phyloP scores from a whole-genome alignment of 2,888 invertebrate species.

The Callosobruchus maculatus region DNA sequence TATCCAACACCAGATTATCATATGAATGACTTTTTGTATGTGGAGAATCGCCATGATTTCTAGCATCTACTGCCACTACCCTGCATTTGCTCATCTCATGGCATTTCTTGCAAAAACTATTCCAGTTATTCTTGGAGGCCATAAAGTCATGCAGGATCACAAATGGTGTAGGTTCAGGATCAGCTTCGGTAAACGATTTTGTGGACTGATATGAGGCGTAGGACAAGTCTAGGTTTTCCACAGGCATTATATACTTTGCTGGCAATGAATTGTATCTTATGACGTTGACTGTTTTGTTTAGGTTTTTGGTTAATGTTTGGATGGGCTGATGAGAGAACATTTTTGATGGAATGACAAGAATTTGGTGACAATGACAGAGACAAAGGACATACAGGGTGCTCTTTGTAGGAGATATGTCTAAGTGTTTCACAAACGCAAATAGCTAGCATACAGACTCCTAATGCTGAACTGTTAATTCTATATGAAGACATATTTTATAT shows the following conservation, averaged over 20 bases:
- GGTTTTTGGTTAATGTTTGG: conserved; percentile 12
- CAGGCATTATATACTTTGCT: conserved; percentile 3
- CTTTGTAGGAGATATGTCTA: background rate
- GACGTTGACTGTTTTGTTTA: conserved; percentile 4
- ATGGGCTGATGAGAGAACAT: conserved; percentile 17
- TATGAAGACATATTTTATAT: no score
- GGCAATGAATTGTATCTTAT: conserved; percentile 8
- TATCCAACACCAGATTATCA: conserved; percentile 70
- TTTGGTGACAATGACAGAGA: conserved; percentile 7
- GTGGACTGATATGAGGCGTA: conserved; percentile 65
- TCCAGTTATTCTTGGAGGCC: conserved; percentile 86
- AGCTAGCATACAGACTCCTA: no score
- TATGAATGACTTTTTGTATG: conserved; percentile 73
- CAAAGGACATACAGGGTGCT: background rate
- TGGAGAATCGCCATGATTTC: conserved; percentile 94
- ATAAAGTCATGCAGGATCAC: conserved; percentile 85
- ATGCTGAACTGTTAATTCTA: no score
- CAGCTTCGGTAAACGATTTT: conserved; percentile 33
- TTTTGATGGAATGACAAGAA: conserved; percentile 19
- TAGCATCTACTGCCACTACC: conserved; percentile 79
- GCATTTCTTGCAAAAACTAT: conserved; percentile 64
- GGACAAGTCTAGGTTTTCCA: conserved; percentile 48
- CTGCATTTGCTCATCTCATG: conserved; percentile 60
- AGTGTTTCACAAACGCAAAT: no score
- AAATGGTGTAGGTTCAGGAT: conserved; percentile 57